Evolutionary conservation across 2,797 vertebrate species (phyloP).

Genomic region (Odontamblyopus lacepedii): DNA sequence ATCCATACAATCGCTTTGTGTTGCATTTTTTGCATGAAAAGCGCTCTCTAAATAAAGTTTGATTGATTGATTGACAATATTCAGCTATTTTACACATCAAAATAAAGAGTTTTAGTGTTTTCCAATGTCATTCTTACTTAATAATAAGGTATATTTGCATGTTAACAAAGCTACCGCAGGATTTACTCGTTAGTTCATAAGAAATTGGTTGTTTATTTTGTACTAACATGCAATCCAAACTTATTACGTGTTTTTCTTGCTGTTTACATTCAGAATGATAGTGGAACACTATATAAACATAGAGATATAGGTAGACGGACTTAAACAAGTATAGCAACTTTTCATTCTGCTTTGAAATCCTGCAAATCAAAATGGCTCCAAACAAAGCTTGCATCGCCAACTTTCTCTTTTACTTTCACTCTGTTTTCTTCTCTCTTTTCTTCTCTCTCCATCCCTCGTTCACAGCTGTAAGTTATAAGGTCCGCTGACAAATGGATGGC

Average conservation of each 20-base stretch:
- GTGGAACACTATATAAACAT: neutral
- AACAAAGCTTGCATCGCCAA: conserved; percentile 61
- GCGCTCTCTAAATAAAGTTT: too few relatives aligned
- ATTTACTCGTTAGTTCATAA: neutral
- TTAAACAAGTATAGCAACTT: neutral
- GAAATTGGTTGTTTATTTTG: neutral
- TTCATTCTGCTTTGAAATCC: neutral
- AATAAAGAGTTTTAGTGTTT: neutral
- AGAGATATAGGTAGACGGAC: neutral
- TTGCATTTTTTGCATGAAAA: too few relatives aligned
- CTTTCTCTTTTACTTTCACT: conserved; percentile 68
- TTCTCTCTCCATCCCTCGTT: conserved; percentile 60
- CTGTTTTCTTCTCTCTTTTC: conserved; percentile 28
- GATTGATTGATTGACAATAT: too few relatives aligned
- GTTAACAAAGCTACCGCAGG: neutral
- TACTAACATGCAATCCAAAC: neutral
- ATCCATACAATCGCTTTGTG: too few relatives aligned
- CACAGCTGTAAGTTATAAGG: conserved; percentile 88
- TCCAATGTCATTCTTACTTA: neutral
- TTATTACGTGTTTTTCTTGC: neutral
- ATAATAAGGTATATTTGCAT: neutral
- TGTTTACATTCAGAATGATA: neutral
- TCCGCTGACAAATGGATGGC: conserved; percentile 95
- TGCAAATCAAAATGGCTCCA: neutral
- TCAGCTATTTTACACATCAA: too few relatives aligned